phyloP scores from a whole-genome alignment of 2,113 vertebrate genomes.

The Xyrauchen texanus region DNA sequence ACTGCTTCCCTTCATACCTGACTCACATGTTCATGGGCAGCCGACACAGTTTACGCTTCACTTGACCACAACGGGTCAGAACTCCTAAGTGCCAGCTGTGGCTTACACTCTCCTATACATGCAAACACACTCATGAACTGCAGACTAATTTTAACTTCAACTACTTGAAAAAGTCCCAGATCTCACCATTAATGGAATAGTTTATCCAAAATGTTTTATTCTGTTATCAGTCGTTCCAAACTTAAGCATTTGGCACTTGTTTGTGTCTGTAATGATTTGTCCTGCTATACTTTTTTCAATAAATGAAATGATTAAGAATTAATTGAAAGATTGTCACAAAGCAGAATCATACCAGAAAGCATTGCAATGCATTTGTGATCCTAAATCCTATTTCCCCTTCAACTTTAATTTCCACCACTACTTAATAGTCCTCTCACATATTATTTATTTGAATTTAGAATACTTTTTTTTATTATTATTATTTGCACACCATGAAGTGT shows the following conservation, averaged over 20 bases:
- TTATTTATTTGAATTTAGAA: neutral
- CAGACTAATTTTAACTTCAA: too few relatives aligned
- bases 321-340: too few relatives aligned
- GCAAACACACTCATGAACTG: slow-evolving; percentile 24
- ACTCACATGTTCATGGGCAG: slow-evolving; percentile 4
- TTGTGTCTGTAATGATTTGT: too few relatives aligned
- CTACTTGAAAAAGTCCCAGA: too few relatives aligned
- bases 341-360: neutral
- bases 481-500: neutral
- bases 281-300: too few relatives aligned
- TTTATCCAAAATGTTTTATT: too few relatives aligned
- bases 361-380: neutral
- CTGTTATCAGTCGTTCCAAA: too few relatives aligned
- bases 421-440: slow-evolving; percentile 20
- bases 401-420: too few relatives aligned
- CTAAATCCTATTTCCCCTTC: neutral
- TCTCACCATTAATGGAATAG: too few relatives aligned
- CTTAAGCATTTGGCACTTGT: too few relatives aligned
- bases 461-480: neutral
- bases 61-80: slow-evolving; percentile 25
- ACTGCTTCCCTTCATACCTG: slow-evolving; percentile 18
- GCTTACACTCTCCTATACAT: neutral
- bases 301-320: too few relatives aligned
- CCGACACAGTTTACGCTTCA: slow-evolving; percentile 31
- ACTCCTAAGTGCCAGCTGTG: slow-evolving; percentile 1